phyloP scores from a whole-genome alignment of 2,888 invertebrate species.

The Dioctria rufipes region DNA sequence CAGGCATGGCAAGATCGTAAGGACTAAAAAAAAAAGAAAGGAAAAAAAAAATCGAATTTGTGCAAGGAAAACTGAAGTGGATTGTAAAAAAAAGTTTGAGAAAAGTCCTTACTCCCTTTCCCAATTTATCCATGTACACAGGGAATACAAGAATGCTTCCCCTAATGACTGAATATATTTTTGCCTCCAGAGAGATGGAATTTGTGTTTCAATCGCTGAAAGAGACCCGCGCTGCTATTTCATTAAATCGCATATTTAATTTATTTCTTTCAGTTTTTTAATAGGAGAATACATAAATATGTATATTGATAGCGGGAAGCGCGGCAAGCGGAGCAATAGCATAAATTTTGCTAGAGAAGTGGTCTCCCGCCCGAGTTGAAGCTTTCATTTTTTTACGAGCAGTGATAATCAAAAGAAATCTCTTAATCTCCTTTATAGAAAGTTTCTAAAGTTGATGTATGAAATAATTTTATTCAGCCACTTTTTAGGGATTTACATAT shows the following conservation, averaged over 20 bases:
- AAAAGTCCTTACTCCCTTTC: conserved; percentile 44
- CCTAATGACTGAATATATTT: conserved; percentile 44
- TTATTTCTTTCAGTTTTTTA: conserved; percentile 47
- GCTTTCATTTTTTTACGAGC: too few relatives aligned
- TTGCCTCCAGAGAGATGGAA: conserved; percentile 18
- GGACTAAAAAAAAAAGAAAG: conserved; percentile 26
- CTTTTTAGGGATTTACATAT: too few relatives aligned
- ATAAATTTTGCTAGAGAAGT: too few relatives aligned
- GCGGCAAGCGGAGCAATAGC: too few relatives aligned
- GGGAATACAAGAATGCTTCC: conserved; percentile 30
- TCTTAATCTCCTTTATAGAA: too few relatives aligned
- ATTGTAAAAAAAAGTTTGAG: conserved; percentile 40
- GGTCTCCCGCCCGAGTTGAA: too few relatives aligned
- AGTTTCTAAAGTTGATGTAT: too few relatives aligned
- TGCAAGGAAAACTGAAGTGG: conserved; percentile 44
- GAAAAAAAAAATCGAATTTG: conserved; percentile 46
- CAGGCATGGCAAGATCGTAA: conserved; percentile 30
- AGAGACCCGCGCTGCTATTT: conserved; percentile 36
- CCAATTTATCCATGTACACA: background rate
- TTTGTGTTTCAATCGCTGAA: conserved; percentile 44
- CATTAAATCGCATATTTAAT: conserved; percentile 49
- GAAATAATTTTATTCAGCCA: too few relatives aligned
- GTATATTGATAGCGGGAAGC: too few relatives aligned
- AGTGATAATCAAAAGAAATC: too few relatives aligned
- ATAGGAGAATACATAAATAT: conserved; percentile 38